Conservation (phyloP, 2,888 invertebrate genomes). For the Dryobota labecula region DNA sequence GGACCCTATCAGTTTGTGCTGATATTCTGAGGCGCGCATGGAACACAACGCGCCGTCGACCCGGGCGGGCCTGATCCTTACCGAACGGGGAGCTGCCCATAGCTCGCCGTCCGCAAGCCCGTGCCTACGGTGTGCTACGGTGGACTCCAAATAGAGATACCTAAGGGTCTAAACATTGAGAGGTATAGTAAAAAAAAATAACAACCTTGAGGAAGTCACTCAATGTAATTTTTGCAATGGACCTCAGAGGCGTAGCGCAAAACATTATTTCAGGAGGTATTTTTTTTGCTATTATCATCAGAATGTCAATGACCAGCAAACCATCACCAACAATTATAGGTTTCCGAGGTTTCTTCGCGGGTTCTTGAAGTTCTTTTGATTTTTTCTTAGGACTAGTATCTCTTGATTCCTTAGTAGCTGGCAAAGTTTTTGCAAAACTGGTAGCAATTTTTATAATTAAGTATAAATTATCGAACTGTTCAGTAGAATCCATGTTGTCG, state of each 20-base stretch:
- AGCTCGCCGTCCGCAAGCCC: too few species aligned
- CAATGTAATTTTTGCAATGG: conserved; percentile 76
- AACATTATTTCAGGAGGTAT: conserved; percentile 79
- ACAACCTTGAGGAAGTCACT: conserved; percentile 79
- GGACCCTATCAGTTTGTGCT: too few species aligned
- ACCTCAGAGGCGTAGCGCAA: conserved; percentile 75
- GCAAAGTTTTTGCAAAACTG: conserved; percentile 68
- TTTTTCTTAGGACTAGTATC: background rate
- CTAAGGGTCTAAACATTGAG: too few species aligned
- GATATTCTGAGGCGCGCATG: too few species aligned
- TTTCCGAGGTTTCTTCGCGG: conserved; percentile 40
- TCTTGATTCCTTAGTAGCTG: conserved; percentile 29
- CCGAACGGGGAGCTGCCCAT: too few species aligned
- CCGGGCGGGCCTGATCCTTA: too few species aligned
- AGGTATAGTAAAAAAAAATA: conserved; percentile 2
- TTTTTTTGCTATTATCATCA: conserved; percentile 75
- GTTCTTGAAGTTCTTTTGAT: background rate
- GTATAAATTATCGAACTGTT: conserved; percentile 79
- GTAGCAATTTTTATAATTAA: conserved; percentile 81
- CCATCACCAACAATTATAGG: conserved; percentile 84
- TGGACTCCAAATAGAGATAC: background rate
- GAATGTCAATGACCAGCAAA: conserved; percentile 78
- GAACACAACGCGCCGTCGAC: too few species aligned
- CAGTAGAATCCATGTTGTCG: conserved; percentile 68
- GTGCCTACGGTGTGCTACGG: too few species aligned